Evolutionary conservation across 2,797 vertebrate genomes (phyloP), one percentile per base, ranked within the genome.

Genomic region (Caiman crocodilus): DNA sequence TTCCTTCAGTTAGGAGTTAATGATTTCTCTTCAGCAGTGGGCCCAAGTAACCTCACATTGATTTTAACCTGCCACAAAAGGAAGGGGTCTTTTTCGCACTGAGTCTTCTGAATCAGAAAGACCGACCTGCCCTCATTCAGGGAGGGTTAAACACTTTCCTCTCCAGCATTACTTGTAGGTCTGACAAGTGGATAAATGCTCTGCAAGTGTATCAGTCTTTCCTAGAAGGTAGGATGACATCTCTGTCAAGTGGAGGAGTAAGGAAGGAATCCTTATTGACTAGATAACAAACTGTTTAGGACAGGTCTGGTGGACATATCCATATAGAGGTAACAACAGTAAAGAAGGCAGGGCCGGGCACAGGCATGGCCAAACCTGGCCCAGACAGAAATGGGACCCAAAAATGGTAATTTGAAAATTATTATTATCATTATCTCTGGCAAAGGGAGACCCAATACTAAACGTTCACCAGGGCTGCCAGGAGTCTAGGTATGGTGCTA

Each of bases 51-150:
- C 64, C 50, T 55, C 26, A 14, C 9, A 10, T 2, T 0, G 5
- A 56, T 57, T 61, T 77, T 84, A 59, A 21, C 4, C 6, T 26
- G 64, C 55, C 75, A n/a, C 23, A 61, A 76, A 80, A 90, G 78
- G 64, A 89, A 89, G 42, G n/a, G 32, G 57, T 85, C 60, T 2
- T 12, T 80, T 94, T 91, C 85, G 76, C 50, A 35, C 42, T 71
- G 59, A 11, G 35, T 30, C 76, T 71, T 84, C 76, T 63, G 20
- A 89, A 28, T 28, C 78, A 75, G 5, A 30, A 35, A 57, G 76
- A 73, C 85, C 83, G 77, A 67, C 79, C 67, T 0, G 10, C 63
- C 61, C 67, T 76, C 69, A 58, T 61, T 60, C 81, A 78, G 80
- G 32, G 74, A 76, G 65, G 76, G 57, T 94, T 79, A 50, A 71